phyloP scores from a whole-genome alignment of 2,113 vertebrate species.

The Balaenoptera acutorostrata region DNA sequence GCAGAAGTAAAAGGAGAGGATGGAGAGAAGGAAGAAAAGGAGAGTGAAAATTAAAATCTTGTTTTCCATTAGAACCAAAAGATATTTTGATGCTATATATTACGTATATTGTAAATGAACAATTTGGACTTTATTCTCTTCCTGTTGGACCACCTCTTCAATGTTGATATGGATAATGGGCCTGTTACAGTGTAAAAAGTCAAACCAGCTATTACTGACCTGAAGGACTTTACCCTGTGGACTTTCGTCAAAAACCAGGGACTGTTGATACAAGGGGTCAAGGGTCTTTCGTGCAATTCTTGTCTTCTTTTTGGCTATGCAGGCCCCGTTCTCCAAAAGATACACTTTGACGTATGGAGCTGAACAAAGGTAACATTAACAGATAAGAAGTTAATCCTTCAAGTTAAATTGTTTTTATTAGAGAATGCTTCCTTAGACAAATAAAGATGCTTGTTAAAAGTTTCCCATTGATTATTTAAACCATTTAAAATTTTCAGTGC shows the following conservation, averaged over 20 bases:
- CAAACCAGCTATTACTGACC: constrained; percentile 81
- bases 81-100: not conserved
- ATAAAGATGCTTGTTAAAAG: not conserved
- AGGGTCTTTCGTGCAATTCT: constrained; percentile 98
- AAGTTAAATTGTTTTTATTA: not conserved
- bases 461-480: not conserved
- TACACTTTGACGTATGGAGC: constrained; percentile 99
- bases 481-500: not conserved
- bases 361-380: constrained; percentile 71
- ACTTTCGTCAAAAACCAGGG: constrained; percentile 95
- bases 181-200: not conserved
- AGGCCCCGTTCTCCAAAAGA: constrained; percentile 95
- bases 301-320: constrained; percentile 99
- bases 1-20: not conserved
- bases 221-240: constrained; percentile 98
- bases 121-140: not conserved
- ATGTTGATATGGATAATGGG: not conserved
- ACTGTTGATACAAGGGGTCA: constrained; percentile 97
- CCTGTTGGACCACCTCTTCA: not conserved
- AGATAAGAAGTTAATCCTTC: not conserved
- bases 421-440: not conserved
- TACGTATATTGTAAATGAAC: not conserved
- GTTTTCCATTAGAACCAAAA: not conserved
- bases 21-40: not conserved
- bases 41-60: not conserved